These are phyloP conservation scores for Graptemys geographica DNA, from an alignment of 2,797 vertebrate species.

Conservation along the genomic window DNA sequence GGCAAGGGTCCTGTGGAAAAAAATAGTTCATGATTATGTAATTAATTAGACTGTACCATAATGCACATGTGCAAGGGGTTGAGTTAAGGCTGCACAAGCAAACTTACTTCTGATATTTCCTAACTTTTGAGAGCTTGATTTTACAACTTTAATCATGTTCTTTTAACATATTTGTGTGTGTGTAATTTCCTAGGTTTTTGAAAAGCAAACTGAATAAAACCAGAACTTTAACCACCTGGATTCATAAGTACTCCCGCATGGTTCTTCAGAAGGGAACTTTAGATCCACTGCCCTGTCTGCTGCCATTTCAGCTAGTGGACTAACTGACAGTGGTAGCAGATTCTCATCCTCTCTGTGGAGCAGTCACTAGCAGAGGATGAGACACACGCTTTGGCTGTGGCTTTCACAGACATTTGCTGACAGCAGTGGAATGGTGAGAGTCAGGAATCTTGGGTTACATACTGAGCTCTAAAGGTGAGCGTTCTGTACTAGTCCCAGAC, in stretches of 20 bases:
- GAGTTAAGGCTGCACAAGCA: neutral
- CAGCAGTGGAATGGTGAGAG: neutral
- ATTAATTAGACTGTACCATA: neutral
- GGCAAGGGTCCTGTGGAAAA: neutral
- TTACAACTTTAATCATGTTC: neutral
- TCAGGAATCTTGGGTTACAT: neutral
- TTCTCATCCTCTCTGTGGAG: neutral
- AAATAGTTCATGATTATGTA: neutral
- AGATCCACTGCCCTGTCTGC: neutral
- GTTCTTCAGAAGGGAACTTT: neutral
- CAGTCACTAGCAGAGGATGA: neutral
- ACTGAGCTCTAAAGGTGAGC: neutral
- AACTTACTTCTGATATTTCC: neutral
- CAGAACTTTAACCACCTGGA: neutral
- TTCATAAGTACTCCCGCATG: neutral
- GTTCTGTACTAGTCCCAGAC: neutral
- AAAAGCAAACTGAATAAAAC: neutral
- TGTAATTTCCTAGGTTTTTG: neutral
- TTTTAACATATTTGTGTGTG: neutral
- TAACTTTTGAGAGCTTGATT: neutral
- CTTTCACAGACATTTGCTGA: neutral
- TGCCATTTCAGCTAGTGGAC: neutral
- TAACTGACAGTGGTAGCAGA: neutral
- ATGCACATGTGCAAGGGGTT: neutral
- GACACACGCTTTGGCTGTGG: neutral